Conservation (phyloP, 2,113 vertebrate genomes). For the Ptilorrhoa leucosticta region DNA sequence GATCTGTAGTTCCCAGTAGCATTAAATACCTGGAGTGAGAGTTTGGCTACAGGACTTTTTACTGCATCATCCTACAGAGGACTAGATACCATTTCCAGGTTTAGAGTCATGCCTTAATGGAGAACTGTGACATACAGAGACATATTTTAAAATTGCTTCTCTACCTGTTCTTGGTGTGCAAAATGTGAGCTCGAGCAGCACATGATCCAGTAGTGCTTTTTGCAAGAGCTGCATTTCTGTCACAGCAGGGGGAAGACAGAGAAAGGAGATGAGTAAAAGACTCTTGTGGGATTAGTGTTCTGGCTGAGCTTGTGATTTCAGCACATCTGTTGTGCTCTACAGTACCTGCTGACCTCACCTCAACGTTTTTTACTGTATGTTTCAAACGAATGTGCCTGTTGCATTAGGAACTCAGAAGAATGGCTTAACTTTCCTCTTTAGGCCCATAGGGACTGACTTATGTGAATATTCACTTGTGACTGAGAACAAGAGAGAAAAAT, state of each 20-base stretch:
- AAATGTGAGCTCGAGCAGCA: not conserved
- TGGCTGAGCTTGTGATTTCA: not conserved
- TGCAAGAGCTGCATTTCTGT: not conserved
- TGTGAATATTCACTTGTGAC: not conserved
- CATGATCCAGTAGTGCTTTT: not conserved
- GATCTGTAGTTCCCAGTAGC: not conserved
- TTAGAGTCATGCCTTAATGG: not conserved
- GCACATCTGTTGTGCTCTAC: not conserved
- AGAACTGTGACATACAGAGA: not conserved
- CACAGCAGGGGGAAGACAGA: not conserved
- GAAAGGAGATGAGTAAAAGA: not conserved
- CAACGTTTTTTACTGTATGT: not conserved
- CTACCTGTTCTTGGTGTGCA: not conserved
- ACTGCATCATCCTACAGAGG: not conserved
- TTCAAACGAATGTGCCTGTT: not conserved
- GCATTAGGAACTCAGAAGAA: not conserved
- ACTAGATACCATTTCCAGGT: not conserved
- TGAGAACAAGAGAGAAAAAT: not conserved
- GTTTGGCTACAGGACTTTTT: not conserved
- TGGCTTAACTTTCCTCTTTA: not conserved
- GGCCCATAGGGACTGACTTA: not conserved
- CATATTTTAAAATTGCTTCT: constrained; percentile 36
- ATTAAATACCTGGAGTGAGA: not conserved
- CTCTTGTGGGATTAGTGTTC: not conserved
- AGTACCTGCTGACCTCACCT: not conserved